Base-by-base conservation (phyloP, 2,888 invertebrate genomes). In the Leucophenga montana region DNA sequence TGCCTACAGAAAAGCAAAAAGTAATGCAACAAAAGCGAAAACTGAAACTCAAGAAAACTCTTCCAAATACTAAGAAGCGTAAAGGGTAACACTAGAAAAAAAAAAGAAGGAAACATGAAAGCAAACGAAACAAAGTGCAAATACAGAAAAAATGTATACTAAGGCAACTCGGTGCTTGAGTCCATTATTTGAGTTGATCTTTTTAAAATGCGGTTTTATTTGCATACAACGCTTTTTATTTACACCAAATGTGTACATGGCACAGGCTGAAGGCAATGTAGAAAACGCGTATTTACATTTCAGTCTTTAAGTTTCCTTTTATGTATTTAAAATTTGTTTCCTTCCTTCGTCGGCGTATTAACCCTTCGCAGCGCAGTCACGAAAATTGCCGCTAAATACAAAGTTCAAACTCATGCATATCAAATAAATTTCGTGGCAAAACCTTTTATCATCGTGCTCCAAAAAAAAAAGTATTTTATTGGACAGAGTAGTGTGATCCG, bases 401-500 rank as follows among this genome's bases (percentile, higher is more conserved):
- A 56, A 67, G 13, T 67, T 46, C 57, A 67, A 67, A 67, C 67
- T 67, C 67, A 67, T 67, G 67, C 57, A 57, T 67, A 67, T 44
- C 22, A 46, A 57, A 67, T 57, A 57, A 14, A 39, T 18, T 61
- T 61, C 50, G 44, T 20, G n/a, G 44, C 20, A 48, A 64, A 64
- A 46, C 62, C 44, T 64, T 64, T 64, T 64, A 48, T 64, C 62
- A 64, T 64, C 22, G 14, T 44, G 46, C 48, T 48, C 20, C 2
- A 20, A 14, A 14, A 27, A 59, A 16, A 59, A 33, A 59, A 59
- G 16, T 50, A 11, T 50, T n/a, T 1, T 1, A 16, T 18, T 39
- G 9, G 39, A n/a, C n/a, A 3, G 9, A 39, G 39, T 3, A 39
- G 39, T 39, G 39, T 8, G 39, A 8, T 39, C 11, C 39, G 61